Conservation (phyloP, 2,797 vertebrate species). For the Naso thynnoides region DNA sequence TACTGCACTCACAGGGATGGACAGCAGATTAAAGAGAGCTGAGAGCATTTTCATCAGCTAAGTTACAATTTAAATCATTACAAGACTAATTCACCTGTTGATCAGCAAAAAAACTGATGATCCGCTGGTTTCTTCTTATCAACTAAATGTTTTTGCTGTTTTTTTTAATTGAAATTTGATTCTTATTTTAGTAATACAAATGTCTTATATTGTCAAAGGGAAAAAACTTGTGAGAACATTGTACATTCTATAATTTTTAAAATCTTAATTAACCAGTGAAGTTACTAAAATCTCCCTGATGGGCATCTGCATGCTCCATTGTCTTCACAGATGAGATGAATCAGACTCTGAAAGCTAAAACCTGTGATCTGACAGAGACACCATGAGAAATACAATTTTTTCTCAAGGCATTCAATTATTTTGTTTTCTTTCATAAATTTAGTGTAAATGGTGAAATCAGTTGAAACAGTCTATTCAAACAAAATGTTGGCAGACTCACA, state of each 20-base stretch:
- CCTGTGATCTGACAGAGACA: slow-evolving; percentile 2
- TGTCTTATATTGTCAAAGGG: too few relatives aligned
- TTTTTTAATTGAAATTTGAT: too few relatives aligned
- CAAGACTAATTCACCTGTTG: background rate
- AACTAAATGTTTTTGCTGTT: background rate
- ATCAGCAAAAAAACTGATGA: background rate
- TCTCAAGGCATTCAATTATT: too few relatives aligned
- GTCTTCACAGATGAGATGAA: background rate
- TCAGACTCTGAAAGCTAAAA: slow-evolving; percentile 1
- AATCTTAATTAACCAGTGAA: background rate
- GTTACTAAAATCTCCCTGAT: background rate
- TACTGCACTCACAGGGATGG: background rate
- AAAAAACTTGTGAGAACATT: too few relatives aligned
- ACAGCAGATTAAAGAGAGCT: background rate
- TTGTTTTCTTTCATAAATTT: too few relatives aligned
- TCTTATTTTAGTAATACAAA: too few relatives aligned
- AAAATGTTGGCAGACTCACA: too few relatives aligned
- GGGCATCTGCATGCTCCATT: background rate
- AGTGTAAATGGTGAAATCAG: too few relatives aligned
- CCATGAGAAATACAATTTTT: background rate
- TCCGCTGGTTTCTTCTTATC: background rate
- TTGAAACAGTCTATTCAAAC: too few relatives aligned
- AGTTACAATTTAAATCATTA: background rate
- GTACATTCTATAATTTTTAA: background rate
- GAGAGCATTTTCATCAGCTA: background rate